Evolutionary conservation across 2,888 invertebrate genomes (phyloP).

Genomic region (Acronicta psi): DNA sequence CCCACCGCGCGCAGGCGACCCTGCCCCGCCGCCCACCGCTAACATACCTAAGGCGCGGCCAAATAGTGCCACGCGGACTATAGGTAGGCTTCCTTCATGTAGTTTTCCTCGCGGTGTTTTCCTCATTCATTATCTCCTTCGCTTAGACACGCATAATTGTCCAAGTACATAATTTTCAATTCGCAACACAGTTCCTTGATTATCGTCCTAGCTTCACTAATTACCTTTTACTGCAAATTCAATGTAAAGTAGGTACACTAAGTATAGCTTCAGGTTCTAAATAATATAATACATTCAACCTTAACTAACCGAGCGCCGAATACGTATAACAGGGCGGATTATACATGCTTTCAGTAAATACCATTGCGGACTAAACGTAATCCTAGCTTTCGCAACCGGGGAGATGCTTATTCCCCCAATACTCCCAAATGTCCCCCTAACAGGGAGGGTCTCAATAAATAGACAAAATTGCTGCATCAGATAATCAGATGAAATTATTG

Average conservation of each 20-base stretch:
- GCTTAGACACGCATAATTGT: background rate
- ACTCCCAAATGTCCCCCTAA: constrained; percentile 1
- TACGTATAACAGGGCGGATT: constrained; percentile 21
- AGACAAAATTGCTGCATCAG: constrained; percentile 21
- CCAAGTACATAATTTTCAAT: constrained; percentile 15
- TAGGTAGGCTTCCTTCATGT: too few relatives aligned
- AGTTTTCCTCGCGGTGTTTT: too few relatives aligned
- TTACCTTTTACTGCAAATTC: constrained; percentile 10
- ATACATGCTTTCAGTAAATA: constrained; percentile 24
- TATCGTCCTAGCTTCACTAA: constrained; percentile 2
- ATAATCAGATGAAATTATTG: constrained; percentile 2
- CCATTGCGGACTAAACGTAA: constrained; percentile 23
- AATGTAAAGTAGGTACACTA: background rate
- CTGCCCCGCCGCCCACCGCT: too few relatives aligned
- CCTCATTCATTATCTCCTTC: background rate
- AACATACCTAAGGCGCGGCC: too few relatives aligned
- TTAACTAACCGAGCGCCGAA: background rate
- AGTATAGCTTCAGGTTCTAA: background rate
- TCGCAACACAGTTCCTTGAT: constrained; percentile 8
- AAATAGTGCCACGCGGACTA: too few relatives aligned
- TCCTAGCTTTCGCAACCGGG: constrained; percentile 31
- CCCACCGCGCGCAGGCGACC: too few relatives aligned
- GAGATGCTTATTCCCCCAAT: background rate
- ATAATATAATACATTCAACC: constrained; percentile 12
- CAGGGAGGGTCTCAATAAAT: background rate